Percentiles rank a stretch among this genome's conserved stretches.
These are phyloP conservation scores for Carettochelys insculpta DNA, from an alignment of 2,113 vertebrate genomes.

Conservation along the genomic window DNA sequence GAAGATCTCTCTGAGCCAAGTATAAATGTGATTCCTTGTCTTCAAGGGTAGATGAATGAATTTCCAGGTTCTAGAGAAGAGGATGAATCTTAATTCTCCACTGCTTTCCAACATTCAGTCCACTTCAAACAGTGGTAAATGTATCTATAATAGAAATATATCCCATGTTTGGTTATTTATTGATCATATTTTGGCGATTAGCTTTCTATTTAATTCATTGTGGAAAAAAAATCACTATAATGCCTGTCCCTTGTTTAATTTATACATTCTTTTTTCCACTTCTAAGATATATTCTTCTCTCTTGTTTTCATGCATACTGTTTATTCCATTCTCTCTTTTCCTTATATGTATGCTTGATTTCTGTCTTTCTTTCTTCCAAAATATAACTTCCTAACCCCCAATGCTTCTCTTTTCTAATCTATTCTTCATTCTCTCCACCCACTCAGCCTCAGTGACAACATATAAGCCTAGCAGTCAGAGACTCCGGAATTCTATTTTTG, in stretches of 20 bases:
- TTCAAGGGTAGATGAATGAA: background rate
- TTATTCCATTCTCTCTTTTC: background rate
- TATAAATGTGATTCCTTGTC: background rate
- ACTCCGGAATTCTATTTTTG: background rate
- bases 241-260: background rate
- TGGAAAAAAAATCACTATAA: constrained; percentile 16
- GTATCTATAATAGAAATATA: background rate
- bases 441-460: background rate
- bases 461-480: background rate
- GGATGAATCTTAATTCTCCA: background rate
- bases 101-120: background rate
- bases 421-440: background rate
- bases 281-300: background rate
- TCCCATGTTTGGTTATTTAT: background rate
- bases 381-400: background rate
- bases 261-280: background rate
- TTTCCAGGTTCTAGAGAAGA: background rate
- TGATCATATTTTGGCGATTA: constrained; percentile 14
- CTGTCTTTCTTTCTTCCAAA: background rate
- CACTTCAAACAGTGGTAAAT: background rate
- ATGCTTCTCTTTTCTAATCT: background rate
- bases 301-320: background rate
- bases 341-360: background rate
- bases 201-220: background rate
- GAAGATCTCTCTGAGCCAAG: constrained; percentile 7